Evolutionary conservation across 53 echinoderm and acorn worm genomes (phyloP), one percentile per base, ranked within the genome.

Genomic region (Actinopyga echinites): DNA sequence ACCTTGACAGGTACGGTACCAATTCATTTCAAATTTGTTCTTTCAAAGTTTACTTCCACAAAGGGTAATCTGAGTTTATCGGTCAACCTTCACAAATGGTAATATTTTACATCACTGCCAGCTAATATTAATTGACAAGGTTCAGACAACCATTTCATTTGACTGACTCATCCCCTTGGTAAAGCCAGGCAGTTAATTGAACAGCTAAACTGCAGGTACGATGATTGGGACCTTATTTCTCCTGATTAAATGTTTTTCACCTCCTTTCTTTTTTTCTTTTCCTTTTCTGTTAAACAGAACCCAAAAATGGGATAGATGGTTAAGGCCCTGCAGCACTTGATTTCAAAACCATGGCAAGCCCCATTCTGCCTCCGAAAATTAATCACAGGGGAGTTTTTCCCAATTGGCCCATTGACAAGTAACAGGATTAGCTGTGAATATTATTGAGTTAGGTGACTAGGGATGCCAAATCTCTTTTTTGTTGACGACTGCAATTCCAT

Each of bases 351-450:
- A 20, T 28, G 25, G 45, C 29, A 77, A 55, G 42, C 74, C 77
- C 77, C 56, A 77, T 55, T 19, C 77, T 24, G 17, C 45, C 77
- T 53, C 33, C 54, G 49, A 49, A 77, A 77, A 77, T 77, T 77
- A 77, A 77, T 54, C 77, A 56, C 77, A 17, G 26, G 77, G 77
- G 77, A 77, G 49, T 32, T 22, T 30, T 77, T 55, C 56, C 56
- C 77, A 25, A 31, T 77, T 55, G 77, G 77, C 77, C 77, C 77
- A 77, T 77, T 77, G 77, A 77, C 77, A 77, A 56, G 77, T 77
- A 77, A 77, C 77, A 55, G 77, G 77, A 77, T 77, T 77, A 77
- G 77, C 56, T 28, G 77, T 31, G 30, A 56, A 32, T 56, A 77
- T 77, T 77, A 77, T 77, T 77, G 77, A 77, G 77, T 77, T 77